Evolutionary conservation across 2,113 vertebrate species (phyloP).

Genomic region (Perca fluviatilis): DNA sequence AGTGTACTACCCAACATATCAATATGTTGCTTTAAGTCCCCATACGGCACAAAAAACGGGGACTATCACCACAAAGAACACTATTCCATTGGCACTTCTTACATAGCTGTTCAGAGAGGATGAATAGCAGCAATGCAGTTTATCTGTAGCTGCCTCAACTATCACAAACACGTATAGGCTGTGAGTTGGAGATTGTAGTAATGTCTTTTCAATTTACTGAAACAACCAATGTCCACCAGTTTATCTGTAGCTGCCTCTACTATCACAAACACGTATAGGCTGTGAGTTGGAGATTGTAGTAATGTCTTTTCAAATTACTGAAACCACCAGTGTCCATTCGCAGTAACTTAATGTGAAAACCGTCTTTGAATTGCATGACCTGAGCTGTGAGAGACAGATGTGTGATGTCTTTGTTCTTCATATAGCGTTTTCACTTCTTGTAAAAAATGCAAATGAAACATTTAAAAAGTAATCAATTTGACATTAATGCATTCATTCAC

Average conservation of each 20-base stretch:
- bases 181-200: not conserved
- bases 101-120: not conserved
- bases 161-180: not conserved
- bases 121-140: conserved; percentile 14
- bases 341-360: not conserved
- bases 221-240: not conserved
- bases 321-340: not conserved
- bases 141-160: not conserved
- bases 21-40: not conserved
- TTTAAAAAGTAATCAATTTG: conserved; percentile 6
- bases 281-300: not conserved
- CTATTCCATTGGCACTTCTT: not conserved
- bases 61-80: not conserved
- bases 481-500: not conserved
- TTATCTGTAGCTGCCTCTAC: not conserved
- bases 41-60: not conserved
- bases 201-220: conserved; percentile 5
- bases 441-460: not conserved
- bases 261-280: not conserved
- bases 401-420: not conserved
- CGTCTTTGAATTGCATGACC: not conserved
- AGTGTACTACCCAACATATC: not conserved
- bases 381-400: not conserved
- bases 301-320: conserved; percentile 7
- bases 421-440: not conserved